Percentiles rank a stretch among this genome's conserved stretches.
phyloP scores from a whole-genome alignment of 2,797 vertebrate genomes.

The Adelosebastes latens region DNA sequence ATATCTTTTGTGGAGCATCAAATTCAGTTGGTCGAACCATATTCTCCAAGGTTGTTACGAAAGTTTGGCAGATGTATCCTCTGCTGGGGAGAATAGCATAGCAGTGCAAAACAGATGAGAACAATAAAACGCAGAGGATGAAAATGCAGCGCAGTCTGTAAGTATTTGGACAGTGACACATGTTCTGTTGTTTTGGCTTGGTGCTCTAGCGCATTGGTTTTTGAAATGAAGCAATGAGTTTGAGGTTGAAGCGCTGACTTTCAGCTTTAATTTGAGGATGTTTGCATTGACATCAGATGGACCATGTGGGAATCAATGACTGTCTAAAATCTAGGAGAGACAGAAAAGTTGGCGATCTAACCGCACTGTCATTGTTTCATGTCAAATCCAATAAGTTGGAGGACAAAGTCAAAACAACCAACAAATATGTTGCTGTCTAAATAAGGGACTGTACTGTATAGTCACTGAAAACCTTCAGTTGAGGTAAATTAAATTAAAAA shows the following conservation, averaged over 20 bases:
- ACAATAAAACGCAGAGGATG: conserved; percentile 56
- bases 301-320: not conserved
- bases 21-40: conserved; percentile 45
- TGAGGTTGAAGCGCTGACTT: conserved; percentile 23
- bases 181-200: conserved; percentile 35
- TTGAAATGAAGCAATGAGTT: conserved; percentile 22
- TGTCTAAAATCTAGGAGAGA: not conserved
- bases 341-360: not conserved
- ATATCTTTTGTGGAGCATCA: conserved; percentile 55
- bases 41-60: conserved; percentile 53
- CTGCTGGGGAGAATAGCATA: conserved; percentile 43
- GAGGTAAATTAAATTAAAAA: conserved; percentile 1
- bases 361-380: not conserved
- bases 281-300: conserved; percentile 18
- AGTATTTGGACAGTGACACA: conserved; percentile 19
- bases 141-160: conserved; percentile 38
- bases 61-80: conserved; percentile 54
- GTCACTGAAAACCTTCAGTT: conserved; percentile 17
- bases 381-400: not conserved
- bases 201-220: not conserved
- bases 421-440: conserved; percentile 4
- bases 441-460: conserved; percentile 15
- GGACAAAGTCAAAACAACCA: conserved; percentile 17
- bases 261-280: conserved; percentile 13
- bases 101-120: conserved; percentile 63